Percentiles rank a stretch among this genome's conserved stretches.
Evolutionary conservation across 2,888 invertebrate genomes (phyloP).

Genomic region (Atrina japonica): DNA sequence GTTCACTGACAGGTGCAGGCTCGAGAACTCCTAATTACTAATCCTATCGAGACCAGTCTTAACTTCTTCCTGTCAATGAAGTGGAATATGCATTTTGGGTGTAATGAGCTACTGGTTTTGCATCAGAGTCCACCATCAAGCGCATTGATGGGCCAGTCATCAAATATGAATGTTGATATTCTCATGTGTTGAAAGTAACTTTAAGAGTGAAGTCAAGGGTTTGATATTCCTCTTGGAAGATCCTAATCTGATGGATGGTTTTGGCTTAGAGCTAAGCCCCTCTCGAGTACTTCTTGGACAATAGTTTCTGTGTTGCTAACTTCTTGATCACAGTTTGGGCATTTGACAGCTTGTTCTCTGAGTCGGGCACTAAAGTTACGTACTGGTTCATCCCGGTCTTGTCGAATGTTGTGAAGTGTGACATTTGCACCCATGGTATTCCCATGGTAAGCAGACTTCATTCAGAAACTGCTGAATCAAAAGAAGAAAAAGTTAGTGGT

Average conservation of each 20-base stretch:
- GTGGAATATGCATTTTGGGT: constrained; percentile 63
- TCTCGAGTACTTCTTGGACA: constrained; percentile 39
- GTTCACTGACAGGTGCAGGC: constrained; percentile 54
- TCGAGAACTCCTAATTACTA: constrained; percentile 55
- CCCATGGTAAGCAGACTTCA: constrained; percentile 45
- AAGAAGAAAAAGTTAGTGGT: no score
- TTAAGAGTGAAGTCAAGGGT: no score
- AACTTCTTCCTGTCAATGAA: constrained; percentile 63
- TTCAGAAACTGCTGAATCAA: constrained; percentile 38
- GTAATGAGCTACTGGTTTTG: constrained; percentile 60
- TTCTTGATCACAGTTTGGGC: constrained; percentile 41
- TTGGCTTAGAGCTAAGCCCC: constrained; percentile 45
- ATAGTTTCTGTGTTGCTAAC: constrained; percentile 51
- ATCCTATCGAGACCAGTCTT: constrained; percentile 61
- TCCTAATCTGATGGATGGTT: constrained; percentile 54
- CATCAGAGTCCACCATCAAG: constrained; percentile 60
- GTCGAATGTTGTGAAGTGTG: constrained; percentile 48
- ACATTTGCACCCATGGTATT: constrained; percentile 51
- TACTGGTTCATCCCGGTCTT: constrained; percentile 50
- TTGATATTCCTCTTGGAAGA: constrained; percentile 41
- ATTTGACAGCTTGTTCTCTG: constrained; percentile 49
- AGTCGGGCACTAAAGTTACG: constrained; percentile 48
- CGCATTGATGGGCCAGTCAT: constrained; percentile 26
- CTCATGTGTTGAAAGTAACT: no score
- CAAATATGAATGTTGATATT: constrained; percentile 55